Evolutionary conservation across 2,113 vertebrate species (phyloP), one percentile per base, ranked within the genome.

Genomic region (Paramormyrops kingsleyae): DNA sequence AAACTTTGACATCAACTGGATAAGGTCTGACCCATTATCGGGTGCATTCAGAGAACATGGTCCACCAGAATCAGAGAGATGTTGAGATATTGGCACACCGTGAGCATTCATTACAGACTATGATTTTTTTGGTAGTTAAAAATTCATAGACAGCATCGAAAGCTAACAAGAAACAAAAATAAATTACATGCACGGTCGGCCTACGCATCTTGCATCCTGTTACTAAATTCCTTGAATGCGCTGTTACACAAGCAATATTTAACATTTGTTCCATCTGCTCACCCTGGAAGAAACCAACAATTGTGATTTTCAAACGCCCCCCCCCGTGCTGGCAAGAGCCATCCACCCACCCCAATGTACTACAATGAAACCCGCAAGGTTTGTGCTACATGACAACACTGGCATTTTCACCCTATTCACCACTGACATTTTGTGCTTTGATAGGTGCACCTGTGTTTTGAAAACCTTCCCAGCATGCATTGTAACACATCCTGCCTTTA

Each of bases 221-320:
- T 89, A 49, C 74, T 80, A 50, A 83, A 39, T 89, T 83, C 49
- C 39, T 52, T 2, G 49, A 49, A 31, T 19, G 77, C 27, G 7
- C 35, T 83, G 17, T 83, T 83, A 50, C 47, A 35, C 24, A 19
- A 83, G 88, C n/a, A 17, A 35, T 56, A 56, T 83, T 56, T 59
- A 50, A 12, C 53, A 89, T 89, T 56, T 35, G 31, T 66, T 13
- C 77, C 89, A 89, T 46, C 80, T 89, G 89, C 24, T 53, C 21
- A 24, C 42, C 35, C 17, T 27, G n/a, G 74, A 62, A 59, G 89
- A 59, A 24, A 39, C 35, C 42, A 21, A 83, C 47, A 56, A 89
- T 15, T 42, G 74, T 89, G 74, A 89, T 47, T 56, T 17, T 44
- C 21, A 62, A 44, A 35, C 3, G 13, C 66, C 27, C 5, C 89